Conservation (phyloP, 2,797 vertebrate species). For the Lepus oiostolus region DNA sequence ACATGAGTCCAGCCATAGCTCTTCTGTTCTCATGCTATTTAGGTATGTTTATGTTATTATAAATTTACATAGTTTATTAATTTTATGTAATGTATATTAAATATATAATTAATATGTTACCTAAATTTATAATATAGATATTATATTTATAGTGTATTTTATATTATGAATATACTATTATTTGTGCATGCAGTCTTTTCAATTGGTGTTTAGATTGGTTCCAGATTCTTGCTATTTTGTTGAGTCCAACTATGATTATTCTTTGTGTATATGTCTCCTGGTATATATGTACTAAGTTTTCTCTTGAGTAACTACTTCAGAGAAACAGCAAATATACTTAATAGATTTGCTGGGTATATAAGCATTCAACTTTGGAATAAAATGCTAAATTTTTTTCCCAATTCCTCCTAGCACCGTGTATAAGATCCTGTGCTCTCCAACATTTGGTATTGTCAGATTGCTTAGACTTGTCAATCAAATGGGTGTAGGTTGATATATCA, state of each 20-base stretch:
- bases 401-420: neutral
- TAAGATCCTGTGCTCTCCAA: neutral
- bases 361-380: neutral
- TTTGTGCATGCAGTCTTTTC: neutral
- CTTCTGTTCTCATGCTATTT: neutral
- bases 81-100: too few relatives aligned
- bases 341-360: neutral
- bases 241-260: neutral
- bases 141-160: neutral
- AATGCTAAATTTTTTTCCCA: neutral
- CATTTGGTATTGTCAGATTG: neutral
- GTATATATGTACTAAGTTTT: neutral
- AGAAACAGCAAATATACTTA: neutral
- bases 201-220: neutral
- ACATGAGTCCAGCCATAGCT: neutral
- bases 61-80: too few relatives aligned
- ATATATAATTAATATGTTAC: too few relatives aligned
- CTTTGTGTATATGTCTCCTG: neutral
- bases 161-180: neutral
- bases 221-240: constrained; percentile 4
- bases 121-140: too few relatives aligned
- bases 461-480: neutral
- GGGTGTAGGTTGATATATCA: neutral
- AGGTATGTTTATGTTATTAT: too few relatives aligned
- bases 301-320: neutral